Evolutionary conservation across 2,888 invertebrate genomes (phyloP).

Genomic region (Meloe dianella): DNA sequence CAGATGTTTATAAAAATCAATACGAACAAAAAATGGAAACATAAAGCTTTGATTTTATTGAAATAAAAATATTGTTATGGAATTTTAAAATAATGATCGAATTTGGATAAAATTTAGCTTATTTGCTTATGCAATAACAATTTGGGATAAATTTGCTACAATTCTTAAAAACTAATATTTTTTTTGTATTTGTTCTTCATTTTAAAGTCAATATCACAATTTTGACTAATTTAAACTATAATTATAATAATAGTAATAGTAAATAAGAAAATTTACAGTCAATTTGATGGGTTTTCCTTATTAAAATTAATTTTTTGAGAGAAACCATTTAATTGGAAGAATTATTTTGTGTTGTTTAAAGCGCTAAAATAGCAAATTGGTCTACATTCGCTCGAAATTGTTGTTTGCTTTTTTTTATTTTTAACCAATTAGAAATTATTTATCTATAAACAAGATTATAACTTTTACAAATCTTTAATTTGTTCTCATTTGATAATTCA

Average conservation of each 20-base stretch:
- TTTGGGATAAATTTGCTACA: constrained; percentile 1
- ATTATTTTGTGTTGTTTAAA: neutral
- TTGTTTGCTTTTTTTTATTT: neutral
- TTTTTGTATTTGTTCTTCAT: neutral
- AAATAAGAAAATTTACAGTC: neutral
- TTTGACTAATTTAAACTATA: neutral
- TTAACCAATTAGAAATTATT: too few species aligned
- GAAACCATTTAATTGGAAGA: neutral
- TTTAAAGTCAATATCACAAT: constrained; percentile 2
- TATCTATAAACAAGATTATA: constrained; percentile 5
- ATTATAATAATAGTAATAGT: neutral
- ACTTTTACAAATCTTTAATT: too few species aligned
- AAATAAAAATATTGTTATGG: neutral
- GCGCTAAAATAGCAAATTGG: constrained; percentile 2
- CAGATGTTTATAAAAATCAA: neutral
- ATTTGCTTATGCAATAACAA: constrained; percentile 7
- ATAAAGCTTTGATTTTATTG: constrained; percentile 2
- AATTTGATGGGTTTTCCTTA: neutral
- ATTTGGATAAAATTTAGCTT: neutral
- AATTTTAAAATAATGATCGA: neutral
- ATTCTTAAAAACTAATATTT: neutral
- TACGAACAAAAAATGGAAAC: neutral
- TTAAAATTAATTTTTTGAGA: neutral
- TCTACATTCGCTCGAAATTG: neutral
- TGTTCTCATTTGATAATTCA: neutral